Evolutionary conservation across 1,140 invertebrate genomes (phyloP).

Genomic region (Zaprionus nigranus): DNA sequence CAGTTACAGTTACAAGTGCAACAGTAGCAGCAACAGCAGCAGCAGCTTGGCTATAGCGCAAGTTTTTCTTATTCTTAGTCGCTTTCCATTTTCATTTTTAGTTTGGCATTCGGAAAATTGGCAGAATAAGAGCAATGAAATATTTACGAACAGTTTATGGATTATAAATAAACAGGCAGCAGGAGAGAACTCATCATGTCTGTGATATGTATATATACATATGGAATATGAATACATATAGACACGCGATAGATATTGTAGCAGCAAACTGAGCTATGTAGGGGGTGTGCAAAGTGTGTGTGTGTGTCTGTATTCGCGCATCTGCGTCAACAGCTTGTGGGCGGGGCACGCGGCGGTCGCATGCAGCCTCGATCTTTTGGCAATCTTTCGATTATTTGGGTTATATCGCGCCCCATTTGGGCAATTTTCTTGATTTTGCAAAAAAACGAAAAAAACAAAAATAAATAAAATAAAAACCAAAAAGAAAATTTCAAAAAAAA

Average conservation of each 20-base stretch:
- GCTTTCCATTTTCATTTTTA: constrained; percentile 30
- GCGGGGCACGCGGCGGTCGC: constrained; percentile 64
- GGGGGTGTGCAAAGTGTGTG: neutral
- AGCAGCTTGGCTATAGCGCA: constrained; percentile 36
- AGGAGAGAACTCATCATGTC: constrained; percentile 19
- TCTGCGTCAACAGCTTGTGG: constrained; percentile 64
- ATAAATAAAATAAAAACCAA: constrained; percentile 14
- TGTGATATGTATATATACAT: constrained; percentile 11
- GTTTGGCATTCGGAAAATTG: constrained; percentile 52
- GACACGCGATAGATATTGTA: constrained; percentile 26
- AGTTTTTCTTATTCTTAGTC: constrained; percentile 28
- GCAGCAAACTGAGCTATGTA: neutral
- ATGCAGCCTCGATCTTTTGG: constrained; percentile 58
- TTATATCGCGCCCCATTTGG: constrained; percentile 48
- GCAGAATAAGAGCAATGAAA: constrained; percentile 15
- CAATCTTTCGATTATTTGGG: constrained; percentile 37
- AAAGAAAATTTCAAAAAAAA: constrained; percentile 40
- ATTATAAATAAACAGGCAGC: constrained; percentile 69
- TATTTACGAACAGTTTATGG: constrained; percentile 40
- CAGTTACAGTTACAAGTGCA: constrained; percentile 37
- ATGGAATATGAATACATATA: constrained; percentile 22
- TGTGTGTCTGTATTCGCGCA: constrained; percentile 36
- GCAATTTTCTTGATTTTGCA: constrained; percentile 51
- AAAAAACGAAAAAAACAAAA: no score
- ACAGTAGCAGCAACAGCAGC: constrained; percentile 45